Evolutionary conservation across 1,140 invertebrate species (phyloP), one percentile per base, ranked within the genome.

Genomic region (Euschistus heros): DNA sequence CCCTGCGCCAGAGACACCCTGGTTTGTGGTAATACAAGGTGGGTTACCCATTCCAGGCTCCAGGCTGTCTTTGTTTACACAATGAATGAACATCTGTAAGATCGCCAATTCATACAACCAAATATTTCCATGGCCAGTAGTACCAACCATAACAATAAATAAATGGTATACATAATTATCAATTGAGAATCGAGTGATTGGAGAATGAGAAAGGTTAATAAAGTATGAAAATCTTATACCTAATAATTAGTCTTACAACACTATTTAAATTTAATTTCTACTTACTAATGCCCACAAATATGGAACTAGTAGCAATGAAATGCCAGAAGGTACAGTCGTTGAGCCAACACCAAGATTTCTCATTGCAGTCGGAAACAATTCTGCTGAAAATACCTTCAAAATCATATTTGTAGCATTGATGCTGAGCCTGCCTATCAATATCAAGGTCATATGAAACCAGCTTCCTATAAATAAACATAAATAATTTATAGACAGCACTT

Each of bases 271-370:
- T 17, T 15, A 2, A 54, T 54, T 54, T 22, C 6, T 26, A 8
- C 50, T 81, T 76, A 86, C 85, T 79, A 86, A 75, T 71, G 82
- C 78, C 79, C 84, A 87, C 61, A 87, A 74, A 71, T 86, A 87
- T 26, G 86, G 86, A 20, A 86, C 84, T 30, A 84, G 76, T 69
- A 87, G 85, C 2, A 87, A 74, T 18, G 83, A 84, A 22, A 86
- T 72, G n/a, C 85, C 85, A 2, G 85, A 84, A 17, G 84, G 78
- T 46, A 86, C 77, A 72, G 87, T 86, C 70, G 83, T 85, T 2
- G 82, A 82, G 1, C 86, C 86, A 8, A 87, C 85, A 10, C 86
- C 86, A 46, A 87, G 76, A 71, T 88, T 88, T 62, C 86, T 79
- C 68, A 88, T 83, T 54, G 84, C 77, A 2, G 86, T 88, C 1